A percentile compares a stretch with the other conserved stretches of the same genome.
Evolutionary conservation across 1,140 invertebrate genomes (phyloP).

Genomic region (Caerostris darwini): DNA sequence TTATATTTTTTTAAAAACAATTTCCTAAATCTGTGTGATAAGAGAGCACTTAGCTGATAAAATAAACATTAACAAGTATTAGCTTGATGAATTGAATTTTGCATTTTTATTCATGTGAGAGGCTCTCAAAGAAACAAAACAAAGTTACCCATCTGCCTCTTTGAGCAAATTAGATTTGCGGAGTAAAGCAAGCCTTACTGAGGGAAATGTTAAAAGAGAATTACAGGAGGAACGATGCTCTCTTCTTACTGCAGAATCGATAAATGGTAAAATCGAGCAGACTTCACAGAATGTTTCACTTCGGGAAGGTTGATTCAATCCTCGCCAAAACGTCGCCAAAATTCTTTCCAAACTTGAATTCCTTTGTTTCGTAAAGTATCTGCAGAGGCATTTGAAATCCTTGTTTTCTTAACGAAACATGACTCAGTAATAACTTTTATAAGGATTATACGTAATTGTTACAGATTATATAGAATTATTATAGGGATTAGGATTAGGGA

Average conservation of each 20-base stretch:
- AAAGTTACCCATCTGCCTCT: background rate
- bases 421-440: background rate
- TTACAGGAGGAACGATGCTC: conserved; percentile 11
- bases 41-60: background rate
- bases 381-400: background rate
- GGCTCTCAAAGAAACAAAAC: background rate
- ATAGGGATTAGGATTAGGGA: too few species aligned
- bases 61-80: background rate
- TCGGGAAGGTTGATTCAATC: background rate
- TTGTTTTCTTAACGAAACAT: background rate
- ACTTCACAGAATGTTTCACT: conserved; percentile 32
- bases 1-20: background rate
- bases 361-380: background rate
- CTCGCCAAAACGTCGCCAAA: conserved; percentile 29
- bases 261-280: conserved; percentile 45
- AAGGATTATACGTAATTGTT: too few species aligned
- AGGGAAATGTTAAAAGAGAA: conserved; percentile 1
- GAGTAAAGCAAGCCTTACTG: background rate
- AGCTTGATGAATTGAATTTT: background rate
- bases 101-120: background rate
- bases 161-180: conserved; percentile 5
- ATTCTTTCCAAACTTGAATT: background rate
- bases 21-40: background rate
- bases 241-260: conserved; percentile 14
- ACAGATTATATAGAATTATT: too few species aligned